Percentiles rank a stretch among this genome's conserved stretches.
phyloP scores from a whole-genome alignment of 2,888 invertebrate species.

The Drosophila hamatofila region DNA sequence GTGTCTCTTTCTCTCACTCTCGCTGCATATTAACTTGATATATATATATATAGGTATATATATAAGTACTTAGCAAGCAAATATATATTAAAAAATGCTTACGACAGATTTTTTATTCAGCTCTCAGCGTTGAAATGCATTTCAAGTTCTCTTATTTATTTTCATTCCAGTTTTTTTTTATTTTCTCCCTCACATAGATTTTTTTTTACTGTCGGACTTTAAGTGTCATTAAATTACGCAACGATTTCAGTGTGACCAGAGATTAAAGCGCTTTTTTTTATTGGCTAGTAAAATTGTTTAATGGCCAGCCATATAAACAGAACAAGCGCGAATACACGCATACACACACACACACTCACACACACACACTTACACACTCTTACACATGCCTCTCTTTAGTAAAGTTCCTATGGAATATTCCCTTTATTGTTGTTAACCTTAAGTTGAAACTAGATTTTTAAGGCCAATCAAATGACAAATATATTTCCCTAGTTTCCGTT shows the following conservation, averaged over 20 bases:
- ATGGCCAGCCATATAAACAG: slow-evolving; percentile 11
- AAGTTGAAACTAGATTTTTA: slow-evolving; percentile 11
- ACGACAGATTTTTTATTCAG: slow-evolving; percentile 49
- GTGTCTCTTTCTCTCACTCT: background rate
- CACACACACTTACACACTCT: background rate
- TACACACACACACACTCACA: background rate
- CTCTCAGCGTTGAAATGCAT: slow-evolving; percentile 34
- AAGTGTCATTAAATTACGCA: slow-evolving; percentile 39
- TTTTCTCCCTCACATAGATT: slow-evolving; percentile 17
- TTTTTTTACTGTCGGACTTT: slow-evolving; percentile 19
- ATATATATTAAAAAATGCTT: slow-evolving; percentile 65
- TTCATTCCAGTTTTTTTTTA: background rate
- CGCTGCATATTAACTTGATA: slow-evolving; percentile 72
- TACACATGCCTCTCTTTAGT: background rate
- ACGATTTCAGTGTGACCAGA: slow-evolving; percentile 30
- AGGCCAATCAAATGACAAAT: slow-evolving; percentile 10
- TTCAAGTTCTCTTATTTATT: slow-evolving; percentile 21
- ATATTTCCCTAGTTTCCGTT: background rate
- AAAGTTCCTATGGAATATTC: background rate
- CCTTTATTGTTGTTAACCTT: slow-evolving; percentile 1
- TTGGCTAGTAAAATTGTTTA: slow-evolving; percentile 25
- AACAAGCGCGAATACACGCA: slow-evolving; percentile 1
- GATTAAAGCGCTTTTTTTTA: slow-evolving; percentile 34
- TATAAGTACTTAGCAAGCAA: slow-evolving; percentile 51
- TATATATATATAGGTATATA: slow-evolving; percentile 24